Evolutionary conservation across 1,140 invertebrate species (phyloP).

Genomic region (Euwallacea fornicatus): DNA sequence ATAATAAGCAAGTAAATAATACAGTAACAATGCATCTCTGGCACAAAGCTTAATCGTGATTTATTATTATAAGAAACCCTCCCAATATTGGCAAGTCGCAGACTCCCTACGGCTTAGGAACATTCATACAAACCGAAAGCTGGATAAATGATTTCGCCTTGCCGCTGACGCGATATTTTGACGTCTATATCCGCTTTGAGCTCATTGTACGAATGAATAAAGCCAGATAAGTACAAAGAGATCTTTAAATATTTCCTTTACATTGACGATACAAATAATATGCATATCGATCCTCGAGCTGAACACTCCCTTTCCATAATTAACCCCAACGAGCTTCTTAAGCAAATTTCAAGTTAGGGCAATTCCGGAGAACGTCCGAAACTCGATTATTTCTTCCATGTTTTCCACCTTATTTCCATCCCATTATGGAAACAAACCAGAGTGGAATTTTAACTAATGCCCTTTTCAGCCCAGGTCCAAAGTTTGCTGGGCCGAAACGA

Average conservation of each 20-base stretch:
- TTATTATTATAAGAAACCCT: no score
- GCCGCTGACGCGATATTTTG: slow-evolving; percentile 9
- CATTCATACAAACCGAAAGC: no score
- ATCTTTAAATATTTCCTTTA: slow-evolving; percentile 6
- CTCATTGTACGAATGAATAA: not conserved
- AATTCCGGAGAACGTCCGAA: slow-evolving; percentile 13
- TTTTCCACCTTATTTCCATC: slow-evolving; percentile 28
- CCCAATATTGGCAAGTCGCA: no score
- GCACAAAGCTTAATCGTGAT: no score
- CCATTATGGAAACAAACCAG: slow-evolving; percentile 27
- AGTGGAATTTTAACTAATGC: slow-evolving; percentile 27
- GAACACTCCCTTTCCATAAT: no score
- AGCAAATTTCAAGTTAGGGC: slow-evolving; percentile 10
- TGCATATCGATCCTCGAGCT: no score
- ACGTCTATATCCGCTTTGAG: slow-evolving; percentile 12
- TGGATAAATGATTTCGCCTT: slow-evolving; percentile 9
- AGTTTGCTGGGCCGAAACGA: slow-evolving; percentile 14
- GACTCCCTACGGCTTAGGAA: no score
- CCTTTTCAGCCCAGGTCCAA: slow-evolving; percentile 10
- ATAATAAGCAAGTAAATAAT: no score
- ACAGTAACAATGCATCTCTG: no score
- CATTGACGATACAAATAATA: no score
- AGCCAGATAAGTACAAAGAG: slow-evolving; percentile 4
- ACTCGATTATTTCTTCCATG: slow-evolving; percentile 31
- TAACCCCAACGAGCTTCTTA: not conserved